Evolutionary conservation across 2,888 invertebrate species (phyloP).

Genomic region (Didymodactylos carnosus): DNA sequence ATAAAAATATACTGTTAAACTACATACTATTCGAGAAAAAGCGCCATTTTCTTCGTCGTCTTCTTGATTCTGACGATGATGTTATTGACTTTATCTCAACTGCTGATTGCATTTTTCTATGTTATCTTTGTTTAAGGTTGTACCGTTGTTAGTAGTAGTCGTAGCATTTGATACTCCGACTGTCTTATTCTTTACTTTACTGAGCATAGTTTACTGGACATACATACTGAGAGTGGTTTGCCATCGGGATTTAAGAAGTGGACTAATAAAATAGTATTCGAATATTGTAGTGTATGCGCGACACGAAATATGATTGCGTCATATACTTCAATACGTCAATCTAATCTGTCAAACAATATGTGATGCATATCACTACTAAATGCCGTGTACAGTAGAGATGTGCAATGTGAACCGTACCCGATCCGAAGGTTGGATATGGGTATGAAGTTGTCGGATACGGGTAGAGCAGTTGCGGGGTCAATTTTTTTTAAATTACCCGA

Average conservation of each 20-base stretch:
- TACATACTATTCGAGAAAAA: background rate
- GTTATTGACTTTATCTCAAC: background rate
- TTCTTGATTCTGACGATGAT: background rate
- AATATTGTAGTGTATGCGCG: constrained; percentile 68
- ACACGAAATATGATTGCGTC: constrained; percentile 64
- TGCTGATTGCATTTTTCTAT: too few species aligned
- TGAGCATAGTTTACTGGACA: constrained; percentile 73
- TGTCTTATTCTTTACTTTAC: constrained; percentile 57
- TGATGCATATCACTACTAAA: constrained; percentile 61
- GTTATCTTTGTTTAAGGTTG: too few species aligned
- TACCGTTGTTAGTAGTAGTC: too few species aligned
- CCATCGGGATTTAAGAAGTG: constrained; percentile 49
- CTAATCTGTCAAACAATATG: constrained; percentile 68
- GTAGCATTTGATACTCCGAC: too few species aligned
- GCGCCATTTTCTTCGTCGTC: background rate
- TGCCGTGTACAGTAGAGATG: constrained; percentile 56
- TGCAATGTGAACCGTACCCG: too few species aligned
- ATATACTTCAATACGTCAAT: constrained; percentile 73
- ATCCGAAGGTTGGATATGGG: too few species aligned
- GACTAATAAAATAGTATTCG: constrained; percentile 69
- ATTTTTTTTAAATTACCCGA: too few species aligned
- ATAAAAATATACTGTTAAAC: too few species aligned
- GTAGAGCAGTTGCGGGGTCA: too few species aligned
- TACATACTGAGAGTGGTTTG: constrained; percentile 66
- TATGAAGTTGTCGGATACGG: too few species aligned